A percentile compares a stretch with the other conserved stretches of the same genome.
Conservation (phyloP, 2,797 vertebrate genomes). For the Clarias pachynema region DNA sequence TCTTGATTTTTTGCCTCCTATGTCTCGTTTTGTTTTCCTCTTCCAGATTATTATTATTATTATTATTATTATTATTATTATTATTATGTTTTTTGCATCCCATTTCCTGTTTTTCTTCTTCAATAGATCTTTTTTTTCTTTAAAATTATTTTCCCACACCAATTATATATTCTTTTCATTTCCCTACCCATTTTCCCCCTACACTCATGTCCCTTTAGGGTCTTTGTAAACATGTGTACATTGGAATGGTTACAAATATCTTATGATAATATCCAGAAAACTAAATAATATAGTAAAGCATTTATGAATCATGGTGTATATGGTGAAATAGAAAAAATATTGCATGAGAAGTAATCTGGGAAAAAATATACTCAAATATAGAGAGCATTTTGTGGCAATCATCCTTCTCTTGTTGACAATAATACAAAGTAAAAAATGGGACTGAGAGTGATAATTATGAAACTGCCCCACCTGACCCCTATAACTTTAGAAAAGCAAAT, state of each 20-base stretch:
- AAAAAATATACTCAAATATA: neutral
- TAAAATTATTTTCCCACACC: too few species aligned
- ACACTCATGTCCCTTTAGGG: too few species aligned
- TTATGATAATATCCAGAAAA: too few species aligned
- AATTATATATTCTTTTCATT: too few species aligned
- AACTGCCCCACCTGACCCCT: neutral
- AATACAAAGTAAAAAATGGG: neutral
- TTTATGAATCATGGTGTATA: neutral
- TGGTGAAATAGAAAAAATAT: neutral
- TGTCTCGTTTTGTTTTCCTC: too few species aligned
- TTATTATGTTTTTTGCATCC: too few species aligned
- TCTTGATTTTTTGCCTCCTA: too few species aligned
- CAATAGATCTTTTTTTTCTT: too few species aligned
- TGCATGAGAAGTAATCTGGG: neutral
- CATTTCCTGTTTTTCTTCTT: too few species aligned
- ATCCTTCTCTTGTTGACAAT: neutral
- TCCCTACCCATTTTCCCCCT: too few species aligned
- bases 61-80: too few species aligned
- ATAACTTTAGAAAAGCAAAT: neutral
- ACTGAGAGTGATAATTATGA: neutral
- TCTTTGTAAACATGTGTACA: neutral
- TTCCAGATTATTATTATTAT: too few species aligned
- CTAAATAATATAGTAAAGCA: neutral
- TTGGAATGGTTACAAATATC: neutral
- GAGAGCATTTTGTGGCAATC: neutral